Evolutionary conservation across 2,888 invertebrate species (phyloP).

Genomic region (Pogonocherus hispidulus): DNA sequence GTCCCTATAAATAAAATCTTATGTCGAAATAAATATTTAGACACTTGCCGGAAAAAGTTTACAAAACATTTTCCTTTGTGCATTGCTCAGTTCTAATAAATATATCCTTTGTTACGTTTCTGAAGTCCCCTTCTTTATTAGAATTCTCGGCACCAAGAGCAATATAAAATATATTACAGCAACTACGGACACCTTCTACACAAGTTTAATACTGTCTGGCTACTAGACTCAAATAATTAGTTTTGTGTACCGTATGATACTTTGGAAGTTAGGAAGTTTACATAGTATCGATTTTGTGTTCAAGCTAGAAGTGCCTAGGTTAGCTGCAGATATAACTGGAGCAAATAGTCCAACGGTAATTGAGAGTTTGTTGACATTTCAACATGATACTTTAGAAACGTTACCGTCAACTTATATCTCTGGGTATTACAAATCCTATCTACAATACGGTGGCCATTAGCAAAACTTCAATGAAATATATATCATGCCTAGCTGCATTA

Average conservation of each 20-base stretch:
- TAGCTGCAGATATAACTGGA: not conserved
- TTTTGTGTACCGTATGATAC: conserved; percentile 11
- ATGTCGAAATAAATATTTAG: too few relatives aligned
- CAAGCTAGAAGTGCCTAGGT: not conserved
- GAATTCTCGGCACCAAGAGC: not conserved
- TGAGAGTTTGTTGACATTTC: not conserved
- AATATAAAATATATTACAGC: conserved; percentile 4
- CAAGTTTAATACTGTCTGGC: conserved; percentile 3
- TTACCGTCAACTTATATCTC: too few relatives aligned
- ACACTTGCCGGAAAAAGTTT: too few relatives aligned
- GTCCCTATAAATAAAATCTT: too few relatives aligned
- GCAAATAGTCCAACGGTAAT: not conserved
- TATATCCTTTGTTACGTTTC: not conserved
- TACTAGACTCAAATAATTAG: conserved; percentile 4
- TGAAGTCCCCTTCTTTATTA: not conserved
- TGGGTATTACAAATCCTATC: too few relatives aligned
- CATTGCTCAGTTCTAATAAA: too few relatives aligned
- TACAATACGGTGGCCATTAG: too few relatives aligned
- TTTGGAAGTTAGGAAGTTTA: conserved; percentile 12
- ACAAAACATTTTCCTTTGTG: too few relatives aligned
- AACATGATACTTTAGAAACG: not conserved
- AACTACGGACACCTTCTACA: conserved; percentile 4
- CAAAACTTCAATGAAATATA: too few relatives aligned
- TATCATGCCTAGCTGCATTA: too few relatives aligned
- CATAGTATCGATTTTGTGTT: not conserved